Conservation (phyloP, 2,113 vertebrate species). For the Pholis gunnellus region DNA sequence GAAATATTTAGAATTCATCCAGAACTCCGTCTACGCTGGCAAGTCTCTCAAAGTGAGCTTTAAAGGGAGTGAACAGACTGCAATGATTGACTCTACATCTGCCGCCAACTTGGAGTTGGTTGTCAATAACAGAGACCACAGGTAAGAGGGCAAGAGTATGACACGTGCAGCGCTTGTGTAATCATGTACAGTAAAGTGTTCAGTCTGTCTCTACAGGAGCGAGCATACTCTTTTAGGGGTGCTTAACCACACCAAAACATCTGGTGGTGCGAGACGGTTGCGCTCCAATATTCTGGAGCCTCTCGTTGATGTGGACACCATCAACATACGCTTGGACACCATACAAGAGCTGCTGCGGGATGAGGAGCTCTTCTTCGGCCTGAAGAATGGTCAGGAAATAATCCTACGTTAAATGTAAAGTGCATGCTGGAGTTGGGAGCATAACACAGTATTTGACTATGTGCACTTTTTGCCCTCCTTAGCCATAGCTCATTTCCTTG, state of each 20-base stretch:
- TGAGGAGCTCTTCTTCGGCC: constrained; percentile 93
- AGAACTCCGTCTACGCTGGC: constrained; percentile 93
- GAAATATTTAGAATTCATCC: constrained; percentile 96
- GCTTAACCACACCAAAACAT: constrained; percentile 95
- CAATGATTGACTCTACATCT: constrained; percentile 96
- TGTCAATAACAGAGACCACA: constrained; percentile 92
- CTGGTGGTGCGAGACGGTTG: constrained; percentile 92
- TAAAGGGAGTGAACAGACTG: constrained; percentile 95
- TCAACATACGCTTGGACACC: constrained; percentile 91
- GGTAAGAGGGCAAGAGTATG: constrained; percentile 77
- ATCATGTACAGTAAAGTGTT: not conserved
- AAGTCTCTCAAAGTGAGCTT: constrained; percentile 96
- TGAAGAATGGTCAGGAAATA: constrained; percentile 87
- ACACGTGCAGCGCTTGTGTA: not conserved
- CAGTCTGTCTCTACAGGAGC: constrained; percentile 80
- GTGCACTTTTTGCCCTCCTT: constrained; percentile 68
- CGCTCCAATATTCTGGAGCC: constrained; percentile 96
- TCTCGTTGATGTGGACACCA: constrained; percentile 89
- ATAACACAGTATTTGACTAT: constrained; percentile 2
- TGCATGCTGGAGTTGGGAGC: constrained; percentile 6
- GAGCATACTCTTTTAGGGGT: constrained; percentile 92
- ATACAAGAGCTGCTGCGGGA: constrained; percentile 93
- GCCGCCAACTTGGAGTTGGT: constrained; percentile 94
- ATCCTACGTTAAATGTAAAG: not conserved
- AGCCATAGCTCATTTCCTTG: constrained; percentile 95